A percentile compares a stretch with the other conserved stretches of the same genome.
These are phyloP conservation scores for Marmota flaviventris DNA, from an alignment of 2,113 vertebrate species.

Conservation along the genomic window DNA sequence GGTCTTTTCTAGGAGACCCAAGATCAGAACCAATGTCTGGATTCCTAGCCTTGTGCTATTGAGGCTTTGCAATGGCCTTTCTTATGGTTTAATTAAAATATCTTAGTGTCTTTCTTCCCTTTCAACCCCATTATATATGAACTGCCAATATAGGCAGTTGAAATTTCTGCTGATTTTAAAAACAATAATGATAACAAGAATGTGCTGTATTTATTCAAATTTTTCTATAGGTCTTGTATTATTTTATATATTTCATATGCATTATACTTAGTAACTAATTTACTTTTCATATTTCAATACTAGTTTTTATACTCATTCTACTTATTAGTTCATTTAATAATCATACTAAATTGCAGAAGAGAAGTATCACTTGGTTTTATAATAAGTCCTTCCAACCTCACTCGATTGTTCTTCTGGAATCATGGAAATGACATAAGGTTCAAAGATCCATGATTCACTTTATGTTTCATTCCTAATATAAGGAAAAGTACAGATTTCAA, in stretches of 20 bases:
- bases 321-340: not conserved
- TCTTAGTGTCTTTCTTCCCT: not conserved
- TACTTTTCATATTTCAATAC: not conserved
- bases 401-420: not conserved
- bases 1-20: not conserved
- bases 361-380: not conserved
- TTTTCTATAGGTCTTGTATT: not conserved
- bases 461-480: not conserved
- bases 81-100: not conserved
- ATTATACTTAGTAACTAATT: not conserved
- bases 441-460: not conserved
- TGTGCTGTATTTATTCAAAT: not conserved
- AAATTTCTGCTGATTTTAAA: slow-evolving; percentile 13
- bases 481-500: not conserved
- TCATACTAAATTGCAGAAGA: not conserved
- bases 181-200: not conserved
- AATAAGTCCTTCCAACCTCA: not conserved
- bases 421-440: not conserved
- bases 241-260: not conserved
- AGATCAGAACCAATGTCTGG: not conserved
- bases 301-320: not conserved
- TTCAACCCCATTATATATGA: not conserved
- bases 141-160: not conserved
- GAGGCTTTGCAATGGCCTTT: not conserved
- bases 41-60: not conserved